These are phyloP conservation scores for Sakesphorus luctuosus DNA, from an alignment of 2,113 vertebrate species.

Conservation along the genomic window DNA sequence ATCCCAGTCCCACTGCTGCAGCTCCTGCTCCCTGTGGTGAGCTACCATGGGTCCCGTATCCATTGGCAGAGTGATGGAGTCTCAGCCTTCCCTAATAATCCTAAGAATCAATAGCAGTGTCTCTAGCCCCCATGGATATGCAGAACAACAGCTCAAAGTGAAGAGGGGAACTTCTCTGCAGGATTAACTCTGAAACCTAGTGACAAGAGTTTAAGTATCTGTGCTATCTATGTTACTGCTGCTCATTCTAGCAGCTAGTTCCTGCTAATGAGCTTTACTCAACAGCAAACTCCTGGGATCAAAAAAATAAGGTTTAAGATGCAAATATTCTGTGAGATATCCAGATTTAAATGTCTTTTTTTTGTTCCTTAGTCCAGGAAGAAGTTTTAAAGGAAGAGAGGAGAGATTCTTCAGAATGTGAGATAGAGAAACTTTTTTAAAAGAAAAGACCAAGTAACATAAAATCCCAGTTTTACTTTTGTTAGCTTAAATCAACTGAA, in stretches of 20 bases:
- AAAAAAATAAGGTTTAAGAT: constrained; percentile 8
- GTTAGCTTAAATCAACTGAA: neutral
- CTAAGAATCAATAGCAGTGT: neutral
- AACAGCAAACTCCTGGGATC: neutral
- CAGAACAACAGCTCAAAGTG: neutral
- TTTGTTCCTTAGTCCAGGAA: neutral
- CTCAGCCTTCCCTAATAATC: neutral
- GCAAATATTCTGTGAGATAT: neutral
- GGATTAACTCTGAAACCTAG: constrained; percentile 41
- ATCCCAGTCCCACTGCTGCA: neutral
- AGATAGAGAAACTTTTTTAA: neutral
- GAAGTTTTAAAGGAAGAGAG: neutral
- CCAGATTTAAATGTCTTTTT: neutral
- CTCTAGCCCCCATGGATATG: neutral
- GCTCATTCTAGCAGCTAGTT: constrained; percentile 11
- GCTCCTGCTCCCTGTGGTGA: neutral
- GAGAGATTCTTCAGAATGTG: neutral
- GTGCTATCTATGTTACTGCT: neutral
- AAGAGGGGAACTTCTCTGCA: constrained; percentile 1
- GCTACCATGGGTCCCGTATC: accelerated
- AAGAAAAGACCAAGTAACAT: neutral
- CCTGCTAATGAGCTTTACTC: constrained; percentile 29
- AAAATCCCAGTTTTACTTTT: neutral
- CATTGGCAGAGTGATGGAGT: neutral
- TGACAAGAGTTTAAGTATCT: neutral